Conservation (phyloP, 2,113 vertebrate species). For the Xyliphius kryptos region DNA sequence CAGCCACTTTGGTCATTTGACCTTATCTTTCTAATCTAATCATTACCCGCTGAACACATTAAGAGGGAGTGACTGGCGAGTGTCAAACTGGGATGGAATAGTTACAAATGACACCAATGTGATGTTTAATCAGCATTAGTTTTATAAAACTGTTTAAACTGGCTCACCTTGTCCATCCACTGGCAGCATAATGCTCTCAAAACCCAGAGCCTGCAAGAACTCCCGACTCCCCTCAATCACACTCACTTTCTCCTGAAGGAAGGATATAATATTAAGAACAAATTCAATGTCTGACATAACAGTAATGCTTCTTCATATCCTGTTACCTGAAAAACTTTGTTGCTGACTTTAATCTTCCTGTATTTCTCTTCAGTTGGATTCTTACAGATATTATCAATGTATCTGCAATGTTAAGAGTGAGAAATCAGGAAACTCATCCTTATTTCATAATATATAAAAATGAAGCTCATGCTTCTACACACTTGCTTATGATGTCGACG, state of each 20-base stretch:
- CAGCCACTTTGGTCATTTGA: too few species aligned
- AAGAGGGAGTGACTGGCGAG: too few species aligned
- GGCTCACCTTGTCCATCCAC: constrained; percentile 80
- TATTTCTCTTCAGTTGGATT: constrained; percentile 90
- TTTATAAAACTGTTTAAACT: too few species aligned
- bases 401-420: constrained; percentile 59
- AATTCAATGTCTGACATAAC: background rate
- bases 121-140: too few species aligned
- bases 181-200: constrained; percentile 67
- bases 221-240: constrained; percentile 76
- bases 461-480: too few species aligned
- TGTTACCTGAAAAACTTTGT: constrained; percentile 89
- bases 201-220: constrained; percentile 83
- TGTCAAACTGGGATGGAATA: too few species aligned
- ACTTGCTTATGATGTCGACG: constrained; percentile 90
- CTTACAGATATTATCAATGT: constrained; percentile 89
- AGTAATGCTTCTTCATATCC: background rate
- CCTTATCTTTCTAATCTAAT: too few species aligned
- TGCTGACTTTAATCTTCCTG: constrained; percentile 84
- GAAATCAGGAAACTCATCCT: background rate
- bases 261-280: background rate
- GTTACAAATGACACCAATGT: too few species aligned
- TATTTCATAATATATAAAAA: too few species aligned
- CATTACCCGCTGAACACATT: too few species aligned
- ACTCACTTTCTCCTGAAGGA: constrained; percentile 79